A percentile compares a stretch with the other conserved stretches of the same genome.
Conservation (phyloP, 2,888 invertebrate genomes). For the Darwinula stevensoni region DNA sequence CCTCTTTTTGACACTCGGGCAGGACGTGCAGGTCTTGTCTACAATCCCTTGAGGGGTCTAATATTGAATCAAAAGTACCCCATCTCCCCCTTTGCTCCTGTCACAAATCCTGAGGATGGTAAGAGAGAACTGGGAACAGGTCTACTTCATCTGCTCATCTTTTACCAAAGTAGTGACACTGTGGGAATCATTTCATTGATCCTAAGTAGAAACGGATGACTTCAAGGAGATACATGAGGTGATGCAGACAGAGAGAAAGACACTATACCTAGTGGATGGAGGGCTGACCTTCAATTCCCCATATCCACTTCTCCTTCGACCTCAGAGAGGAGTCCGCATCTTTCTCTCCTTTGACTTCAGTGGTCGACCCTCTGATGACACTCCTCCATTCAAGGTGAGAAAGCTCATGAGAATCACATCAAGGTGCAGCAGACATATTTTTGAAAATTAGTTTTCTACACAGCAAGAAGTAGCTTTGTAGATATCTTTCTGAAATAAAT, state of each 20-base stretch:
- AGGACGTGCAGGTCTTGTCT: slow-evolving; percentile 18
- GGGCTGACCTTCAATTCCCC: slow-evolving; percentile 20
- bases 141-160: no score
- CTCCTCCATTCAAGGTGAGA: slow-evolving; percentile 17
- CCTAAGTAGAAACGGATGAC: slow-evolving; percentile 11
- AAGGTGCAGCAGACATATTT: no score
- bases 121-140: no score
- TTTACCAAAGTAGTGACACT: no score
- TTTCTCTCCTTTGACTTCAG: slow-evolving; percentile 20
- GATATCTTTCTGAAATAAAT: no score
- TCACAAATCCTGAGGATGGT: slow-evolving; percentile 8
- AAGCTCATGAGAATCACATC: no score
- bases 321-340: slow-evolving; percentile 18
- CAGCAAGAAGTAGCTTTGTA: no score
- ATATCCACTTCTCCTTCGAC: slow-evolving; percentile 17
- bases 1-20: slow-evolving; percentile 16
- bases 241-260: slow-evolving; percentile 16
- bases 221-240: slow-evolving; percentile 17
- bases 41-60: slow-evolving; percentile 19
- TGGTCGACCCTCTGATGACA: slow-evolving; percentile 15
- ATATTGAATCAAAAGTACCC: slow-evolving; percentile 16
- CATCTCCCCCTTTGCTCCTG: slow-evolving; percentile 16
- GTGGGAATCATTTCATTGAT: no score
- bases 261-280: slow-evolving; percentile 19
- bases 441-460: no score